Evolutionary conservation across 2,888 invertebrate genomes (phyloP).

Genomic region (Mimas tiliae): DNA sequence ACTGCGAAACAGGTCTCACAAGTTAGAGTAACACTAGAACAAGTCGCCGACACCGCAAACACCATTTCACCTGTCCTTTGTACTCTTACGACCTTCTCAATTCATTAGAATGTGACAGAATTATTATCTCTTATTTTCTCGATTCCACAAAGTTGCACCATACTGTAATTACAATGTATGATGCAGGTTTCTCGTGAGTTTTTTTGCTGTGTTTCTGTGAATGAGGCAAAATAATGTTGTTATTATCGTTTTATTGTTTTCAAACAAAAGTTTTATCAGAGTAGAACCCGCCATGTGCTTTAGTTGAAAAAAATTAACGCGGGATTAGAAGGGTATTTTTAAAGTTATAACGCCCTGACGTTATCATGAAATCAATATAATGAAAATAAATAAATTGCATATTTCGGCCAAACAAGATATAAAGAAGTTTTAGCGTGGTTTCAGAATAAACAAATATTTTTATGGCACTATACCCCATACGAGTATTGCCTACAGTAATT

Average conservation of each 20-base stretch:
- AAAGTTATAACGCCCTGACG: too few relatives aligned
- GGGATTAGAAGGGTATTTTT: too few relatives aligned
- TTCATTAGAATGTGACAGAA: conserved; percentile 17
- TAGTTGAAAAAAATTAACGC: not conserved
- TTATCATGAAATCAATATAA: too few relatives aligned
- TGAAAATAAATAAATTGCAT: too few relatives aligned
- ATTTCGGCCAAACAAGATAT: too few relatives aligned
- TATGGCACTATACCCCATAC: too few relatives aligned
- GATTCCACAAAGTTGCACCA: conserved; percentile 12
- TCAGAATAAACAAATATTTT: not conserved
- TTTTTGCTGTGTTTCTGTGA: conserved; percentile 15
- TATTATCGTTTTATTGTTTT: not conserved
- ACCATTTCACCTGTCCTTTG: conserved; percentile 15
- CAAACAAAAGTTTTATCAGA: not conserved
- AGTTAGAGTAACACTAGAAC: conserved; percentile 9
- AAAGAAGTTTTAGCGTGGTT: not conserved
- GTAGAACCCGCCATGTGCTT: not conserved
- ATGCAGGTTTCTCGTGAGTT: conserved; percentile 17
- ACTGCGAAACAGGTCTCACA: conserved; percentile 41
- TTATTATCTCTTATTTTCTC: conserved; percentile 16
- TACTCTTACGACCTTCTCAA: not conserved
- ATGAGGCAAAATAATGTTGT: conserved; percentile 17
- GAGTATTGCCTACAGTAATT: not conserved
- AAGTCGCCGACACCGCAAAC: not conserved
- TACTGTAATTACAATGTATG: conserved; percentile 12